Evolutionary conservation across 2,797 vertebrate genomes (phyloP).

Genomic region (Cryptoblepharus egeriae): DNA sequence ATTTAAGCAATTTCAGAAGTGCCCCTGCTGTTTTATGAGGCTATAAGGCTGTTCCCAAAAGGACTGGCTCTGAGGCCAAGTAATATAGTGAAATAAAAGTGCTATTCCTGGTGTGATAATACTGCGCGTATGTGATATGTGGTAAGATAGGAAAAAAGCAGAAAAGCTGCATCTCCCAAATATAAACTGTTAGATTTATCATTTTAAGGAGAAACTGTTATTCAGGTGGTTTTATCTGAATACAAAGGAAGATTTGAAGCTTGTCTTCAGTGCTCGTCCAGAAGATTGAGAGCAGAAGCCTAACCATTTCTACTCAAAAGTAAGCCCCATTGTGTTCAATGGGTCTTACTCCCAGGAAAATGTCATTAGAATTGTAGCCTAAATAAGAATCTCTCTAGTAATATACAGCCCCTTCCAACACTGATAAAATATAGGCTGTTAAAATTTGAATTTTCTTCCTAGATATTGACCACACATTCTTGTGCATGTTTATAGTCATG

Average conservation of each 20-base stretch:
- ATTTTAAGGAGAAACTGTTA: constrained; percentile 33
- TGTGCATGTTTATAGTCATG: neutral
- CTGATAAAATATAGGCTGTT: constrained; percentile 10
- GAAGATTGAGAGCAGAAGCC: too few species aligned
- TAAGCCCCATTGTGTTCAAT: too few species aligned
- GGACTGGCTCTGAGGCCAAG: constrained; percentile 63
- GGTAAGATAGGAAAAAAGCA: constrained; percentile 23
- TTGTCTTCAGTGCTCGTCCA: neutral
- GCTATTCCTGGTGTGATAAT: constrained; percentile 44
- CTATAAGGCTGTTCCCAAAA: constrained; percentile 70
- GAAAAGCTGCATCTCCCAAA: constrained; percentile 29
- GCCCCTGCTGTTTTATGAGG: constrained; percentile 65
- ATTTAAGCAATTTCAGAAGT: constrained; percentile 70
- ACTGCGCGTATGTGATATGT: constrained; percentile 18
- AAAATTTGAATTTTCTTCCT: neutral
- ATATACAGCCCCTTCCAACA: neutral
- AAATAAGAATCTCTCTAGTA: neutral
- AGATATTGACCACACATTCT: neutral
- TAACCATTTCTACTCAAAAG: too few species aligned
- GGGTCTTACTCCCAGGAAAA: too few species aligned
- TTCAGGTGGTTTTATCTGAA: constrained; percentile 3
- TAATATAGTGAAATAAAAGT: constrained; percentile 55
- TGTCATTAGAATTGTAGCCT: too few species aligned
- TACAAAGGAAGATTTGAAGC: neutral
- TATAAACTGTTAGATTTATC: constrained; percentile 16